A percentile compares a stretch with the other conserved stretches of the same genome.
Conservation (phyloP, 2,797 vertebrate genomes). For the Adelosebastes latens region DNA sequence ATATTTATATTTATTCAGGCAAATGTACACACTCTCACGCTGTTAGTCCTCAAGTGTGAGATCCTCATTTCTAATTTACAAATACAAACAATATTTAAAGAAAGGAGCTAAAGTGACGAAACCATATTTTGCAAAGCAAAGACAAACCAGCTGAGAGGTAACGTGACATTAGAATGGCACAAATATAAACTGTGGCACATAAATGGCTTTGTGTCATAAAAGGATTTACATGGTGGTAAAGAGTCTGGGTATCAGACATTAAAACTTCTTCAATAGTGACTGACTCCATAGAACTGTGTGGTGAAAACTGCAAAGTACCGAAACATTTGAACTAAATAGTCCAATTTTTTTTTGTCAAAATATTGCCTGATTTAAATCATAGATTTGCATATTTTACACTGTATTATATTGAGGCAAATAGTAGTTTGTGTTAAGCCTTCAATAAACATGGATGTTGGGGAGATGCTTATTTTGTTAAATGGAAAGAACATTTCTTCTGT, state of each 20-base stretch:
- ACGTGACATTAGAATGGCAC: slow-evolving; percentile 27
- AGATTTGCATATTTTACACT: background rate
- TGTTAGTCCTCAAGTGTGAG: slow-evolving; percentile 22
- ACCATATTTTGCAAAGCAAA: slow-evolving; percentile 22
- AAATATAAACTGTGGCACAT: slow-evolving; percentile 32
- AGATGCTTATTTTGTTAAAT: background rate
- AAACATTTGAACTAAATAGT: background rate
- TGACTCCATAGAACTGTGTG: background rate
- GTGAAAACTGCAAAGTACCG: background rate
- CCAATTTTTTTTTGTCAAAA: background rate
- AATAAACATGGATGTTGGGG: background rate
- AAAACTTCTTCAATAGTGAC: background rate
- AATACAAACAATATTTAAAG: slow-evolving; percentile 32
- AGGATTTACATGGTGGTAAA: background rate
- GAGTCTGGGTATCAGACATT: background rate
- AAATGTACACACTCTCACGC: slow-evolving; percentile 34
- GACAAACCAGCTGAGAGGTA: slow-evolving; percentile 9
- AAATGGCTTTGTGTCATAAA: slow-evolving; percentile 9
- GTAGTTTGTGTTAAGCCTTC: background rate
- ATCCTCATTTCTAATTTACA: slow-evolving; percentile 28
- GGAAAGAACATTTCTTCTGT: background rate
- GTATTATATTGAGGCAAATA: background rate
- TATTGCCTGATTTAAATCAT: background rate
- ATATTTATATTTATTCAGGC: slow-evolving; percentile 59
- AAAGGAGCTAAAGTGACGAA: slow-evolving; percentile 34